phyloP scores from a whole-genome alignment of 2,797 vertebrate species.

The Pseudopleuronectes americanus region DNA sequence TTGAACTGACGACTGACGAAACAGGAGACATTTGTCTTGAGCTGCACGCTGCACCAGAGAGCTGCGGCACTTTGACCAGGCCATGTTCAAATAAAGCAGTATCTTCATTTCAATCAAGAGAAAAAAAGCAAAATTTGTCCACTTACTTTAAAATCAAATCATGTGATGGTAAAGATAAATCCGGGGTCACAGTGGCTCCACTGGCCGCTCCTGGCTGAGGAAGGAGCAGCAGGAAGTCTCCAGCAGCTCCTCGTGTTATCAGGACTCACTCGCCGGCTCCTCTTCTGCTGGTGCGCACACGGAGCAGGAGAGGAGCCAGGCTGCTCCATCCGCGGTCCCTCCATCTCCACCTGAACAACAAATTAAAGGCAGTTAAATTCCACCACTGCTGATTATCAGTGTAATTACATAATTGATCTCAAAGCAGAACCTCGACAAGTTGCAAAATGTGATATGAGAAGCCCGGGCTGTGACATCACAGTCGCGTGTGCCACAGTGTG shows the following conservation, averaged over 20 bases:
- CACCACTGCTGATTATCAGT: slow-evolving; percentile 76
- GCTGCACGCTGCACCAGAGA: slow-evolving; percentile 24
- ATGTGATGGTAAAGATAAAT: slow-evolving; percentile 62
- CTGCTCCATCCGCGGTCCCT: slow-evolving; percentile 65
- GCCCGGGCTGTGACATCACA: slow-evolving; percentile 71
- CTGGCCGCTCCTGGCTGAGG: slow-evolving; percentile 37
- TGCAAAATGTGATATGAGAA: slow-evolving; percentile 70
- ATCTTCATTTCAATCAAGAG: slow-evolving; percentile 11
- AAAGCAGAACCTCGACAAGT: slow-evolving; percentile 69
- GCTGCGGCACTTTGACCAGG: slow-evolving; percentile 14
- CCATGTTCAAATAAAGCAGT: background rate
- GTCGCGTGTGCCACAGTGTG: slow-evolving; percentile 70
- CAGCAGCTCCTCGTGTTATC: slow-evolving; percentile 58
- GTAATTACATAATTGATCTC: slow-evolving; percentile 77
- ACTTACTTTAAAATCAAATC: slow-evolving; percentile 67
- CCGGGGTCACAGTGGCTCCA: slow-evolving; percentile 57
- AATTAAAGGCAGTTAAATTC: slow-evolving; percentile 78
- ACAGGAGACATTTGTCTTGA: slow-evolving; percentile 38
- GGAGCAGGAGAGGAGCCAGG: slow-evolving; percentile 52
- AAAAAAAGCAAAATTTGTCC: slow-evolving; percentile 14
- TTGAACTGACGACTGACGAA: slow-evolving; percentile 61
- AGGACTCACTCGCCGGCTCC: slow-evolving; percentile 51
- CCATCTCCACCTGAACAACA: slow-evolving; percentile 77
- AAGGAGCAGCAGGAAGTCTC: slow-evolving; percentile 44
- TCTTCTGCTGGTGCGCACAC: slow-evolving; percentile 54